A percentile compares a stretch with the other conserved stretches of the same genome.
phyloP scores from a whole-genome alignment of 2,113 vertebrate species.

The Corythornis vintsioides region DNA sequence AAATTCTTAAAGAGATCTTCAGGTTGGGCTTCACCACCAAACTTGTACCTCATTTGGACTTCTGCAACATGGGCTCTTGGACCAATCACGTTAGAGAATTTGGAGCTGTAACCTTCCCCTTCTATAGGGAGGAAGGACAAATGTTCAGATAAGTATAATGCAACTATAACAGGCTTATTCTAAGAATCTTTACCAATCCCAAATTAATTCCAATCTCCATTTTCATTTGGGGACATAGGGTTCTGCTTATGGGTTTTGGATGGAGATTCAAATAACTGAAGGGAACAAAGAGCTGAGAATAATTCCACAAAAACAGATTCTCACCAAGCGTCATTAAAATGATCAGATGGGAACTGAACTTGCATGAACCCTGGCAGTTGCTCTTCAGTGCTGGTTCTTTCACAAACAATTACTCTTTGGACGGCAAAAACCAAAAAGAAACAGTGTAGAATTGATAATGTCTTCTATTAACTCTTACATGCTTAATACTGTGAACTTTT shows the following conservation, averaged over 20 bases:
- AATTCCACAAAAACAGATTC: slow-evolving; percentile 35
- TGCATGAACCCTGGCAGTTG: slow-evolving; percentile 20
- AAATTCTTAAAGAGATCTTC: background rate
- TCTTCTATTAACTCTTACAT: slow-evolving; percentile 39
- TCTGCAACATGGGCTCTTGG: background rate
- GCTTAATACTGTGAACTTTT: slow-evolving; percentile 19
- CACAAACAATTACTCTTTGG: slow-evolving; percentile 19
- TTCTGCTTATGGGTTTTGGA: background rate
- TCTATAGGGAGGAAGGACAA: background rate
- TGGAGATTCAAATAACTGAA: background rate
- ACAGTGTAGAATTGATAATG: slow-evolving; percentile 11
- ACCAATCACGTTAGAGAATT: background rate
- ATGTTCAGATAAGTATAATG: background rate
- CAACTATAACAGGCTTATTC: background rate
- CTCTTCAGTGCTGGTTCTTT: slow-evolving; percentile 30
- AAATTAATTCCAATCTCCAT: background rate
- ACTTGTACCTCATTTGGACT: background rate
- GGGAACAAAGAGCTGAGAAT: slow-evolving; percentile 14
- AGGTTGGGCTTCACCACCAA: background rate
- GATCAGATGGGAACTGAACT: slow-evolving; percentile 46
- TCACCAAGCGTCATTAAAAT: slow-evolving; percentile 30
- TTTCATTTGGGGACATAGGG: background rate
- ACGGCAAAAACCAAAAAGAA: background rate
- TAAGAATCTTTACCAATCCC: background rate
- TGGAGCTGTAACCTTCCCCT: background rate